Evolutionary conservation across 2,797 vertebrate genomes (phyloP).

Genomic region (Mionectes olivaceus): DNA sequence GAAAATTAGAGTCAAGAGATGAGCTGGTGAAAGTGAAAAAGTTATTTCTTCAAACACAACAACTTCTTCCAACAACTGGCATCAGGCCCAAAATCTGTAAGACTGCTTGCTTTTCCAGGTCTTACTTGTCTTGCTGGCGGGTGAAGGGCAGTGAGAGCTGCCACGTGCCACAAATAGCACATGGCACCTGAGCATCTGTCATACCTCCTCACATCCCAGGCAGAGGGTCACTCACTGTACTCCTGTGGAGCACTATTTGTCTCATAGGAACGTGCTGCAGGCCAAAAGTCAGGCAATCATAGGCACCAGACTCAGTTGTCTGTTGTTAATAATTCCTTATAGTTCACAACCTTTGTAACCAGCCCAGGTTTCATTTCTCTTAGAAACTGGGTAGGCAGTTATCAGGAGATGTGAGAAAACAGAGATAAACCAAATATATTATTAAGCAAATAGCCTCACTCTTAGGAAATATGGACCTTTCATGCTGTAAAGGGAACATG

Average conservation of each 20-base stretch:
- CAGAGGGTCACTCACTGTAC: not conserved
- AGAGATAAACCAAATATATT: not conserved
- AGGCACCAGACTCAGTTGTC: not conserved
- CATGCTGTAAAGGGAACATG: not conserved
- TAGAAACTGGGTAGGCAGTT: not conserved
- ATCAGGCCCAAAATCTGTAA: not conserved
- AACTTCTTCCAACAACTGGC: no score
- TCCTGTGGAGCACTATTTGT: not conserved
- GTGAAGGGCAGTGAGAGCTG: constrained; percentile 7
- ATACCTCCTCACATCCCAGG: constrained; percentile 1
- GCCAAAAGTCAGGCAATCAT: not conserved
- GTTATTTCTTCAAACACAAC: not conserved
- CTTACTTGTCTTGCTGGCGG: not conserved
- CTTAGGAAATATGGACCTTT: not conserved
- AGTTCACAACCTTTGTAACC: constrained; percentile 58
- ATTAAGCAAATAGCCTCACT: not conserved
- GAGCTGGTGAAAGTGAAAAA: not conserved
- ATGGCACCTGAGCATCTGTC: constrained; percentile 35
- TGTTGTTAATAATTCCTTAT: constrained; percentile 63
- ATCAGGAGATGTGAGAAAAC: not conserved
- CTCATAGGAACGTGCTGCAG: not conserved
- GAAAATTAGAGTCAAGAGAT: not conserved
- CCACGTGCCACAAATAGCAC: constrained; percentile 38
- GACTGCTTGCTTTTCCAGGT: not conserved
- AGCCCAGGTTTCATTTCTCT: not conserved